Evolutionary conservation across 2,797 vertebrate genomes (phyloP).

Genomic region (Poeciliopsis gracilis): DNA sequence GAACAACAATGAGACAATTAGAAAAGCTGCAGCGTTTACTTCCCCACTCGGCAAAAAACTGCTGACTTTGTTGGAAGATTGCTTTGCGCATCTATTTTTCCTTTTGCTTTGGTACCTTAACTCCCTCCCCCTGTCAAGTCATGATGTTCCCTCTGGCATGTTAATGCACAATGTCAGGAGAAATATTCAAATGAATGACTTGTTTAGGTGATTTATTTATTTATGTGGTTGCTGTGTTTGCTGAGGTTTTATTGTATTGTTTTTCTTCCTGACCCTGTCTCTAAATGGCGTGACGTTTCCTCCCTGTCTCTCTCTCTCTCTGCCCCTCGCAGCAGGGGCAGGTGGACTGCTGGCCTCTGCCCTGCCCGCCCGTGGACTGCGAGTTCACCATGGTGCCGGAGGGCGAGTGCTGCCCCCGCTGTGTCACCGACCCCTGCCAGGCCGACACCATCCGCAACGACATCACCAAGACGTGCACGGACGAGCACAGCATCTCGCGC

Average conservation of each 20-base stretch:
- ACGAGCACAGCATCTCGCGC: slow-evolving; percentile 90
- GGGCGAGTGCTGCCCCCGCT: slow-evolving; percentile 93
- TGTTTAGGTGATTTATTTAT: slow-evolving; percentile 17
- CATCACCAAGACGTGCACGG: slow-evolving; percentile 96
- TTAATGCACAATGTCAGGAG: slow-evolving; percentile 58
- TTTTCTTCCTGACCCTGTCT: not conserved
- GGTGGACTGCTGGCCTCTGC: slow-evolving; percentile 97
- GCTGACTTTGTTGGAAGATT: slow-evolving; percentile 59
- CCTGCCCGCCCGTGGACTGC: slow-evolving; percentile 92
- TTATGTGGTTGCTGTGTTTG: slow-evolving; percentile 14
- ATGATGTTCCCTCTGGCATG: slow-evolving; percentile 44
- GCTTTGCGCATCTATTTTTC: slow-evolving; percentile 49
- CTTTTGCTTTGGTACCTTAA: slow-evolving; percentile 48
- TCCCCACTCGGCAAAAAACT: slow-evolving; percentile 35
- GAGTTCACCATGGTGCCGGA: slow-evolving; percentile 94
- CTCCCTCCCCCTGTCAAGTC: slow-evolving; percentile 14
- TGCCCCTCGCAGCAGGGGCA: slow-evolving; percentile 87
- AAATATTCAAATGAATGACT: slow-evolving; percentile 50
- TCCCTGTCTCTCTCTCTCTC: slow-evolving; percentile 30
- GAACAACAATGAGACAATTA: slow-evolving; percentile 70
- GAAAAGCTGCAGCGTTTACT: slow-evolving; percentile 58
- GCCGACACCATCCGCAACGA: slow-evolving; percentile 93
- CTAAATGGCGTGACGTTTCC: slow-evolving; percentile 8
- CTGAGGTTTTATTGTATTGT: not conserved
- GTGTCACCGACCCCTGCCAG: slow-evolving; percentile 93